These are phyloP conservation scores for Diploptera punctata DNA, from an alignment of 2,888 invertebrate genomes.

Conservation along the genomic window DNA sequence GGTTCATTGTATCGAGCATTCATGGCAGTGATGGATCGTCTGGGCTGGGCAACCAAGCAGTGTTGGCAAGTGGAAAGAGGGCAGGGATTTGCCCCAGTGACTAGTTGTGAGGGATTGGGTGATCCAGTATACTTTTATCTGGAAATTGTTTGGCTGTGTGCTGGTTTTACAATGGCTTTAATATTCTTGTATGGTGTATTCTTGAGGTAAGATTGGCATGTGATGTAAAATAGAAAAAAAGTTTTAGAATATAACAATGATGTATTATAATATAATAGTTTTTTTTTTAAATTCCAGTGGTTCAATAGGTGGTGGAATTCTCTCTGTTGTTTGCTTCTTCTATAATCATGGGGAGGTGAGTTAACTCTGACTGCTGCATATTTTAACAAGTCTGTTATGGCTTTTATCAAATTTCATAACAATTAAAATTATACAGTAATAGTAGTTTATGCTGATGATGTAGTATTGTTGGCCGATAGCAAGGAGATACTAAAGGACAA, in stretches of 20 bases:
- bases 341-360: slow-evolving; percentile 80
- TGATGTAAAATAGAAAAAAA: too few species aligned
- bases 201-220: slow-evolving; percentile 66
- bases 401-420: too few species aligned
- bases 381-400: too few species aligned
- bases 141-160: slow-evolving; percentile 75
- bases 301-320: slow-evolving; percentile 73
- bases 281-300: slow-evolving; percentile 59
- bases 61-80: slow-evolving; percentile 69
- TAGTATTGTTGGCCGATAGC: too few species aligned
- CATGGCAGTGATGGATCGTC: slow-evolving; percentile 52
- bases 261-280: neutral
- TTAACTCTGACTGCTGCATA: too few species aligned
- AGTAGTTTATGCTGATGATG: too few species aligned
- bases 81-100: slow-evolving; percentile 64
- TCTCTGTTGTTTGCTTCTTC: slow-evolving; percentile 75
- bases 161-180: slow-evolving; percentile 72
- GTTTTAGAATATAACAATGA: neutral
- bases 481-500: too few species aligned
- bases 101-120: slow-evolving; percentile 80
- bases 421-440: too few species aligned
- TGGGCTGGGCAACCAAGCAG: slow-evolving; percentile 55
- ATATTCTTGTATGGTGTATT: slow-evolving; percentile 72
- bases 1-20: slow-evolving; percentile 61
- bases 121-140: slow-evolving; percentile 85